Percentiles rank a stretch among this genome's conserved stretches.
Evolutionary conservation across 2,888 invertebrate genomes (phyloP).

Genomic region (Trimorus sp.): DNA sequence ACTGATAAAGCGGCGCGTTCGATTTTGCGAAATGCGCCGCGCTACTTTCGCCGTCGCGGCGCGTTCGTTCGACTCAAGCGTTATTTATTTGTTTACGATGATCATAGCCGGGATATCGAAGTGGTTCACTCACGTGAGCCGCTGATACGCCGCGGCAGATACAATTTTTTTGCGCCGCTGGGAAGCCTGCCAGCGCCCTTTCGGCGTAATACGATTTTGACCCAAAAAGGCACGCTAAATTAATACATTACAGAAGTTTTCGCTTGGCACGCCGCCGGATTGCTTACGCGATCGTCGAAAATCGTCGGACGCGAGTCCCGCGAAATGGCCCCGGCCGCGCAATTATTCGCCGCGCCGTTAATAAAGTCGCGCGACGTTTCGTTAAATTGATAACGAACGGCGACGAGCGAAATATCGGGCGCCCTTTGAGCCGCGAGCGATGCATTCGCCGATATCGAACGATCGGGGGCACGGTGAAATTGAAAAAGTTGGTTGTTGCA

Average conservation of each 20-base stretch:
- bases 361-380: conserved; percentile 22
- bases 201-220: conserved; percentile 75
- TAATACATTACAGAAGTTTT: conserved; percentile 78
- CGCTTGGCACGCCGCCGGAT: conserved; percentile 78
- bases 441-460: conserved; percentile 34
- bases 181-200: conserved; percentile 75
- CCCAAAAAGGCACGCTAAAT: conserved; percentile 80
- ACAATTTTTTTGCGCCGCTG: conserved; percentile 63
- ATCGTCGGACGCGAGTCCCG: too few relatives aligned
- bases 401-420: conserved; percentile 22
- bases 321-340: background rate
- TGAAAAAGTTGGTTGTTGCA: conserved; percentile 47
- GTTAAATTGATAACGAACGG: conserved; percentile 29
- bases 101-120: conserved; percentile 43
- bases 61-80: conserved; percentile 54
- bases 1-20: conserved; percentile 43
- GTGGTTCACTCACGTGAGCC: conserved; percentile 58
- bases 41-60: conserved; percentile 40
- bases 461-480: conserved; percentile 19
- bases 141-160: conserved; percentile 58
- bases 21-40: conserved; percentile 38
- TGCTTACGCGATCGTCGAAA: conserved; percentile 72
- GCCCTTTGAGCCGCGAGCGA: conserved; percentile 13
- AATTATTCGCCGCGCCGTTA: background rate
- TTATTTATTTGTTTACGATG: conserved; percentile 76